These are phyloP conservation scores for Cepaea nemoralis DNA, from an alignment of 1,140 invertebrate species.

Conservation along the genomic window DNA sequence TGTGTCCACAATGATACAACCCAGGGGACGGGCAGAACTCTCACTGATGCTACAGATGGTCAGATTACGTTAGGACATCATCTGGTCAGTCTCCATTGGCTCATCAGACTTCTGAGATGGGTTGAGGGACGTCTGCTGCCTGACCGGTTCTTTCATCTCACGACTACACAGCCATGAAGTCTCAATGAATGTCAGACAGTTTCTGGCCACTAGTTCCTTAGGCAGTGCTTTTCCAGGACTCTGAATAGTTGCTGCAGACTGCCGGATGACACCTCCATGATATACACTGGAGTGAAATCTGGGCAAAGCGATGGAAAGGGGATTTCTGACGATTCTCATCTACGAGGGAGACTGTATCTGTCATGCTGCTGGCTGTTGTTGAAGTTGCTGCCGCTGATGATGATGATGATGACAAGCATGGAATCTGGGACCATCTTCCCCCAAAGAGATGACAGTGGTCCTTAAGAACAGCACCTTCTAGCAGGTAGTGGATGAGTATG, in stretches of 20 bases:
- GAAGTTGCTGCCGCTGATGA: background rate
- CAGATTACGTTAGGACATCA: background rate
- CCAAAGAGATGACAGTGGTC: constrained; percentile 59
- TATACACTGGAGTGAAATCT: constrained; percentile 89
- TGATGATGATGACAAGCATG: background rate
- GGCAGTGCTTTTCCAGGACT: constrained; percentile 47
- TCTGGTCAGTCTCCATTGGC: constrained; percentile 24
- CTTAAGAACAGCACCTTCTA: constrained; percentile 66
- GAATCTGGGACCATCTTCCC: constrained; percentile 43
- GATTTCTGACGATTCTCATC: constrained; percentile 78
- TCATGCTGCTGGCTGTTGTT: background rate
- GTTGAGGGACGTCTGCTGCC: background rate
- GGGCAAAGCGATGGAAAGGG: constrained; percentile 81
- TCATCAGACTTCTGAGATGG: background rate
- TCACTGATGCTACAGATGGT: constrained; percentile 19
- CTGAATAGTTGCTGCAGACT: constrained; percentile 74
- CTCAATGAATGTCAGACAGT: constrained; percentile 39
- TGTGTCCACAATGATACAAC: constrained; percentile 88
- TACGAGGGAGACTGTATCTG: constrained; percentile 24
- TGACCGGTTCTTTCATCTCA: background rate
- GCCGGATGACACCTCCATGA: constrained; percentile 90
- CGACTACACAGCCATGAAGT: constrained; percentile 41
- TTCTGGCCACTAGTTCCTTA: constrained; percentile 35
- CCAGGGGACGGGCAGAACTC: constrained; percentile 73
- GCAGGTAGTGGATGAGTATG: constrained; percentile 66